These are phyloP conservation scores for Drosophila barbarae DNA, from an alignment of 2,888 invertebrate genomes.

Conservation along the genomic window DNA sequence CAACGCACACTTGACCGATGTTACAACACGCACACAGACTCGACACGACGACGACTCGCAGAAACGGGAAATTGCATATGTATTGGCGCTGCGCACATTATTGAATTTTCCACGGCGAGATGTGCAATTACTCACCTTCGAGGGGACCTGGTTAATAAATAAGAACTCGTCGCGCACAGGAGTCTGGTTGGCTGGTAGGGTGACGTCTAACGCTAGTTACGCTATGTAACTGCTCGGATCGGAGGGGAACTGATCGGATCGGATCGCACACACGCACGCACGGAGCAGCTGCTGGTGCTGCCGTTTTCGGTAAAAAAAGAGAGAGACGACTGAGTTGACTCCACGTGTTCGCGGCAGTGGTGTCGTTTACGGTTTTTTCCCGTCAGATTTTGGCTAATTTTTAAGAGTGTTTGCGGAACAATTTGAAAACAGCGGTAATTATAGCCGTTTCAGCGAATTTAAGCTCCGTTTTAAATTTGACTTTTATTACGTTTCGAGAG, in stretches of 20 bases:
- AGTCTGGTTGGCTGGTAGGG: constrained; percentile 13
- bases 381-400: constrained; percentile 1
- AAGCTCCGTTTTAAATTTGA: no score
- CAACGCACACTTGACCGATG: constrained; percentile 44
- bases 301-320: constrained; percentile 50
- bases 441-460: no score
- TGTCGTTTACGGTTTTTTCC: background rate
- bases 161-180: constrained; percentile 30
- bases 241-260: constrained; percentile 29
- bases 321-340: constrained; percentile 34
- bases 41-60: constrained; percentile 1
- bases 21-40: constrained; percentile 57
- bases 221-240: constrained; percentile 15
- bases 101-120: constrained; percentile 64
- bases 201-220: constrained; percentile 10
- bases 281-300: constrained; percentile 64
- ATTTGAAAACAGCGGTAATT: background rate
- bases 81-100: constrained; percentile 53
- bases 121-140: constrained; percentile 32
- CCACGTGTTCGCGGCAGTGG: constrained; percentile 27
- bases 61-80: constrained; percentile 30
- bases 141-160: constrained; percentile 17
- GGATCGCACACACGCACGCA: constrained; percentile 54
- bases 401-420: background rate
- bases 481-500: no score